Evolutionary conservation across 1,140 invertebrate species (phyloP), one percentile per base, ranked within the genome.

Genomic region (Dendroctonus valens): DNA sequence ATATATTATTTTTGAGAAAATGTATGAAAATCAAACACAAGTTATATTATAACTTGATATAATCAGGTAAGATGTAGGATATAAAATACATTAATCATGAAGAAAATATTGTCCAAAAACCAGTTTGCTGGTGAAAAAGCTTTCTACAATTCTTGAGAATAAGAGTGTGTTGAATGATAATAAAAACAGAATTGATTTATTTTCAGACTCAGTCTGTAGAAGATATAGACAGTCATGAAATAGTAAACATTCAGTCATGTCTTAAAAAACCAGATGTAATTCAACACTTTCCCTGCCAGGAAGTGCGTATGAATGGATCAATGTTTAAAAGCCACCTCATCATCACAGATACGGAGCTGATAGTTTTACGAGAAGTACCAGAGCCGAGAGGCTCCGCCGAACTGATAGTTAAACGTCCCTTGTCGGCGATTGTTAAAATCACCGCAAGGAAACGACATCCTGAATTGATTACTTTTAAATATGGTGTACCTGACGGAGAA

Each of bases 381-480:
- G 86, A 87, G 61, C 85, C 88, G 63, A 87, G 84, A 82, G 85
- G 90, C 6, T 86, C 87, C 72, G 94, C 91, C 0, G 89, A 91
- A 76, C 86, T 98, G 3, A 89, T 93, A 69, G 91, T 93, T 0
- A 85, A 91, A 68, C 85, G 94, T 41, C 90, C 91, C 1, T 81
- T 99, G 52, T 90, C 91, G 9, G 90, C 89, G 44, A 94, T 98
- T 72, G 91, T 97, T 9, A 96, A 94, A 83, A 98, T 99, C 65
- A 98, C 96, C 0, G 95, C 93, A 7, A 94, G 95, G 77, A 96
- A 97, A 77, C 87, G 89, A 60, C 89, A 93, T 79, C 94, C 95
- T 0, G 93, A 98, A 78, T 80, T 98, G 64, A 97, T 99, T 65
- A 98, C 96, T 5, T 97, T 98, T 77, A 96, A 96, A 78, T 96